Evolutionary conservation across 2,797 vertebrate species (phyloP).

Genomic region (Cuculus canorus): DNA sequence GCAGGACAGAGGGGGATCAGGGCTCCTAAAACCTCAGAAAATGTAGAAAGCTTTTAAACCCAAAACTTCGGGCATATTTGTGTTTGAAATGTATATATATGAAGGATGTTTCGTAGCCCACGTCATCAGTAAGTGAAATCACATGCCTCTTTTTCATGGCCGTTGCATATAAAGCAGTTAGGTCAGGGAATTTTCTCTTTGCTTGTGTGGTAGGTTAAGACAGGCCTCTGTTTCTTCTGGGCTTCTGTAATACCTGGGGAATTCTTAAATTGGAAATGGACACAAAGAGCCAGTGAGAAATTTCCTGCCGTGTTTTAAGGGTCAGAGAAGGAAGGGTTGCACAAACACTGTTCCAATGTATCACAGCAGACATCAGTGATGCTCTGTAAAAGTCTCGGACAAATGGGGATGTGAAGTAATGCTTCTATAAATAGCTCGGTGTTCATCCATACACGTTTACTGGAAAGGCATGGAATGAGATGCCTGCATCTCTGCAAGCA

Average conservation of each 20-base stretch:
- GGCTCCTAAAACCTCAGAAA: neutral
- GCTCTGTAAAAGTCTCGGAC: constrained; percentile 7
- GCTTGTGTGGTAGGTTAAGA: neutral
- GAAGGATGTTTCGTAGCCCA: neutral
- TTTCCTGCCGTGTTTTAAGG: neutral
- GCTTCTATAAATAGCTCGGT: constrained; percentile 52
- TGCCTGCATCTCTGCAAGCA: neutral
- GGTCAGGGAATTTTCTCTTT: neutral
- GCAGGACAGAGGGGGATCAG: neutral
- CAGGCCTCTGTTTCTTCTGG: neutral
- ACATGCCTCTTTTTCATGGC: neutral
- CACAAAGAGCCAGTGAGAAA: neutral
- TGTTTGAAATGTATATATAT: neutral
- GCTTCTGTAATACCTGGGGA: neutral
- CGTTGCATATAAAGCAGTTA: neutral
- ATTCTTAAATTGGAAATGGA: neutral
- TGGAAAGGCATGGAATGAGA: constrained; percentile 50
- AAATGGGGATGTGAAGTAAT: constrained; percentile 54
- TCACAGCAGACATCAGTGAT: constrained; percentile 11
- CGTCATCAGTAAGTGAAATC: neutral
- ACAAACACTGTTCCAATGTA: neutral
- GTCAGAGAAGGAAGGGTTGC: neutral
- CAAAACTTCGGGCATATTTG: neutral
- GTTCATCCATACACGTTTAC: constrained; percentile 41
- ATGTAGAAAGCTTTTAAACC: neutral